These are phyloP conservation scores for Drosophila ogumai DNA, from an alignment of 1,140 invertebrate species.

Conservation along the genomic window DNA sequence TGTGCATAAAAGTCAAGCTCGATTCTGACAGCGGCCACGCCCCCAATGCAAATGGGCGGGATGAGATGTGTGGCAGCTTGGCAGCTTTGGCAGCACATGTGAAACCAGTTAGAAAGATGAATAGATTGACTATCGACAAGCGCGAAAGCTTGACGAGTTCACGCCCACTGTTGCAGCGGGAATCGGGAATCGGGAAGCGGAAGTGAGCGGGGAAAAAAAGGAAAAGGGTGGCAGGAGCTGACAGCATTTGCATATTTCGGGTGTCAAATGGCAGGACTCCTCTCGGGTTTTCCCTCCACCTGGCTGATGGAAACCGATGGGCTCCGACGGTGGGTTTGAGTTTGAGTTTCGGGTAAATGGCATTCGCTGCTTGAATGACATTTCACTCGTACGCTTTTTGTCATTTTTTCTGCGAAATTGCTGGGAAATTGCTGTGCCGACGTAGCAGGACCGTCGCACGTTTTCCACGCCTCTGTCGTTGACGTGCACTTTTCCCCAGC, in stretches of 20 bases:
- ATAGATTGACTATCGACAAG: conserved; percentile 82
- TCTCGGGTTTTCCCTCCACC: conserved; percentile 11
- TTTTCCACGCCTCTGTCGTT: conserved; percentile 43
- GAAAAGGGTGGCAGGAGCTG: conserved; percentile 31
- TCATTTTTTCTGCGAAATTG: conserved; percentile 57
- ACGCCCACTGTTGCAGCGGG: conserved; percentile 38
- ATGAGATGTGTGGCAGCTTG: conserved; percentile 75
- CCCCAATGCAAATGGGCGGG: conserved; percentile 26
- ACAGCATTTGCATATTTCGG: conserved; percentile 75
- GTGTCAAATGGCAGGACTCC: conserved; percentile 60
- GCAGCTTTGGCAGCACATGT: conserved; percentile 74
- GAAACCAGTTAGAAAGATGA: conserved; percentile 83
- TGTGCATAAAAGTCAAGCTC: conserved; percentile 83
- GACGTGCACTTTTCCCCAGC: conserved; percentile 28
- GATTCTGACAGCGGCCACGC: conserved; percentile 46
- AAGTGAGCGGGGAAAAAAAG: conserved; percentile 2
- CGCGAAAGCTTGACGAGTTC: conserved; percentile 76
- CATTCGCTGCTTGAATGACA: conserved; percentile 64
- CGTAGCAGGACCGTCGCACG: conserved; percentile 35
- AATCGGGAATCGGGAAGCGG: background rate
- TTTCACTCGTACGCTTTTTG: conserved; percentile 57
- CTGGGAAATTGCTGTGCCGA: conserved; percentile 61
- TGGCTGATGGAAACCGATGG: conserved; percentile 36
- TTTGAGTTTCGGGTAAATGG: conserved; percentile 46
- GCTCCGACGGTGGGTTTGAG: conserved; percentile 8